These are phyloP conservation scores for Pseudorectes ferrugineus DNA, from an alignment of 2,113 vertebrate genomes.

Conservation along the genomic window DNA sequence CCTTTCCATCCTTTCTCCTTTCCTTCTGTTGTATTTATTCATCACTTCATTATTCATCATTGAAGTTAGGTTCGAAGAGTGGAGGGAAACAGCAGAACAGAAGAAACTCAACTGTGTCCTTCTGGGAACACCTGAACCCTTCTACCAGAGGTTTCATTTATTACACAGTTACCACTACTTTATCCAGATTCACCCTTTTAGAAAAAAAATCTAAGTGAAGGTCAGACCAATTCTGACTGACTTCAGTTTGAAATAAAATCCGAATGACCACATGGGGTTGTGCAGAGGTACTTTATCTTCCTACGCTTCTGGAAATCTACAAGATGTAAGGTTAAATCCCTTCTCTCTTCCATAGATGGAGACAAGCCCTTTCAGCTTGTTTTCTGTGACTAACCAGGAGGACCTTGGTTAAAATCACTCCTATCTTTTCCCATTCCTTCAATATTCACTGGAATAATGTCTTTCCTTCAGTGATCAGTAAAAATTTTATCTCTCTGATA, in stretches of 20 bases:
- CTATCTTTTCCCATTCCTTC: neutral
- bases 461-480: neutral
- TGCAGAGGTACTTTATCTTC: neutral
- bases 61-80: neutral
- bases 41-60: neutral
- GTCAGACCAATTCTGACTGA: neutral
- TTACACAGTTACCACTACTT: neutral
- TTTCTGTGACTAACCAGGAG: neutral
- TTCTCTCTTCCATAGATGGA: neutral
- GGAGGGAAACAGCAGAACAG: neutral
- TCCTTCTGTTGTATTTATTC: neutral
- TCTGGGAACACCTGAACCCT: neutral
- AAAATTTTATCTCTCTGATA: neutral
- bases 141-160: neutral
- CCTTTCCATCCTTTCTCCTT: neutral
- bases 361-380: neutral
- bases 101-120: neutral
- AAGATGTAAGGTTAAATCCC: neutral
- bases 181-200: neutral
- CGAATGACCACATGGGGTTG: neutral
- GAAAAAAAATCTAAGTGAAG: neutral
- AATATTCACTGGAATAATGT: neutral
- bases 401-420: neutral
- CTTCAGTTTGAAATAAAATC: neutral
- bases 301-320: neutral